Percentiles rank a stretch among this genome's conserved stretches.
phyloP scores from a whole-genome alignment of 2,113 vertebrate genomes.

The Cyanoderma ruficeps region DNA sequence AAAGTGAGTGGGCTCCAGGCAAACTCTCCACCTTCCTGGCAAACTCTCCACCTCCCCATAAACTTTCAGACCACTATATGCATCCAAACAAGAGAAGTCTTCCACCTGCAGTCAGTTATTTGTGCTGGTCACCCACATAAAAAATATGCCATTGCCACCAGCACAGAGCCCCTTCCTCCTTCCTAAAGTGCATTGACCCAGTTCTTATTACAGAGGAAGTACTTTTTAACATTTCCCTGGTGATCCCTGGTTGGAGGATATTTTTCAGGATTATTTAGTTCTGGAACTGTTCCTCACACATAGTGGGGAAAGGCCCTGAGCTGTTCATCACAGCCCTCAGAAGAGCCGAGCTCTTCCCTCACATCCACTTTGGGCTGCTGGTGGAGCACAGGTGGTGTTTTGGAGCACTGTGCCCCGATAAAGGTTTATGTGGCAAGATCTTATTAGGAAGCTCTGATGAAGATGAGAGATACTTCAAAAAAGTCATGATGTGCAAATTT shows the following conservation, averaged over 20 bases:
- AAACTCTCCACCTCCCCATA: not conserved
- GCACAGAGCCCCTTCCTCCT: not conserved
- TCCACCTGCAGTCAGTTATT: not conserved
- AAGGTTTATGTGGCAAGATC: not conserved
- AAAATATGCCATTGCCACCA: not conserved
- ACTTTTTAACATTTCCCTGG: not conserved
- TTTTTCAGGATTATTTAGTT: not conserved
- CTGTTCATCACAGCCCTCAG: not conserved
- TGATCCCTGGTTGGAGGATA: not conserved
- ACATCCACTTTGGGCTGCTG: rapidly evolving
- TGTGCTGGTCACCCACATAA: not conserved
- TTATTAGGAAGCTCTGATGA: not conserved
- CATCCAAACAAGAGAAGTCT: not conserved
- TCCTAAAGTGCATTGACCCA: not conserved
- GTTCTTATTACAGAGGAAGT: not conserved
- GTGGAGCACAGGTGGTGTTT: rapidly evolving
- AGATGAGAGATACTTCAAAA: not conserved
- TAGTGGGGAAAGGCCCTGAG: not conserved
- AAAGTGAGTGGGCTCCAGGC: not conserved
- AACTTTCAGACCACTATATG: not conserved
- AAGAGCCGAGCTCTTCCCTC: not conserved
- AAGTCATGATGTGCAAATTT: not conserved
- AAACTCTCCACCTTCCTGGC: not conserved
- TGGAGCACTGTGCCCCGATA: not conserved
- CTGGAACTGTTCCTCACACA: not conserved